A percentile compares a stretch with the other conserved stretches of the same genome.
Conservation (phyloP, 2,113 vertebrate genomes). For the Xerus inauris region DNA sequence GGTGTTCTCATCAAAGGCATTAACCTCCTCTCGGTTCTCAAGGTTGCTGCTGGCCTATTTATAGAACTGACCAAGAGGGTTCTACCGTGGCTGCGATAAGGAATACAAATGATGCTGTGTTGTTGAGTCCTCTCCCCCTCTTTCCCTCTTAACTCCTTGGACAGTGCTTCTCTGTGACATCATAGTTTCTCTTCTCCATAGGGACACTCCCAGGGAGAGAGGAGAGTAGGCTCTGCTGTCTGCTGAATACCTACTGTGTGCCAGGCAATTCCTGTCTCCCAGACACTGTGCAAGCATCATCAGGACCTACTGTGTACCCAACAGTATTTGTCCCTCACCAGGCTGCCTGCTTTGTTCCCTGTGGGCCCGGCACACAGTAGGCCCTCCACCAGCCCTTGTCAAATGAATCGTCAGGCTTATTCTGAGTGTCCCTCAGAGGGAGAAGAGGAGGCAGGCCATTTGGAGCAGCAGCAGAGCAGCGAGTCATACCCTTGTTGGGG, state of each 20-base stretch:
- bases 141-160: not conserved
- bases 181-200: not conserved
- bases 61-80: conserved; percentile 71
- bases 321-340: not conserved
- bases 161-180: not conserved
- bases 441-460: not conserved
- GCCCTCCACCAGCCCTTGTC: not conserved
- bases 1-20: conserved; percentile 54
- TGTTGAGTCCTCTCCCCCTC: not conserved
- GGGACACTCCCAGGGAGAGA: not conserved
- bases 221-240: not conserved
- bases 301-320: not conserved
- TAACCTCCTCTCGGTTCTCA: conserved; percentile 61
- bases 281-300: not conserved
- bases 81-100: not conserved
- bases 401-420: not conserved
- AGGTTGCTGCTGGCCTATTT: conserved; percentile 77
- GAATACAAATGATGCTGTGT: conserved; percentile 42
- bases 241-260: not conserved
- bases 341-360: not conserved
- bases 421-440: not conserved
- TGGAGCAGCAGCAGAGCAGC: not conserved
- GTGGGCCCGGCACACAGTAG: not conserved
- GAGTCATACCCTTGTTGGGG: fast-evolving
- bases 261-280: not conserved